Evolutionary conservation across 1,140 invertebrate genomes (phyloP), one percentile per base, ranked within the genome.

Genomic region (Centruroides vittatus): DNA sequence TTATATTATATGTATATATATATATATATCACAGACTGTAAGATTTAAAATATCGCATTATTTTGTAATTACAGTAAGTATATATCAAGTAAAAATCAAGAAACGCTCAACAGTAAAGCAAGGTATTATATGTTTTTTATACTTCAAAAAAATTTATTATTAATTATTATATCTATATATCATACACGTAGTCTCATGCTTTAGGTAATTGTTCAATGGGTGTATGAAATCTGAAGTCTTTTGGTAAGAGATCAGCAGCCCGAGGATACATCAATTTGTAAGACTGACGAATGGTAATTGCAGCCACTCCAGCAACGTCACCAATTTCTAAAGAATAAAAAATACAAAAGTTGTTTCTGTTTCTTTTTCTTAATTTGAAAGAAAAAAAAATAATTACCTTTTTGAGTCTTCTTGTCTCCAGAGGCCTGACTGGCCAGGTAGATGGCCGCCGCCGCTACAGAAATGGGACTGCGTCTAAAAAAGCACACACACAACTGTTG

Each of bases 401-500:
- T 97, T 72, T 95, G 92, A 55, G 88, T 91, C 67, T 88, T 84
- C 74, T 97, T 98, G 65, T 92, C 86, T 67, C 91, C 91, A 1
- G 94, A 97, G 5, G 93, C 91, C 83, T 91, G 66, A 50, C 93
- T 97, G 2, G 97, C 96, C 94, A 99, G 98, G 71, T 99, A 99
- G 70, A 99, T 99, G 55, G 97, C 95, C 54, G 97, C 96, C 47
- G 97, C 97, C 1, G 97, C 93, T 3, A 99, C 93, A 0, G 95
- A 99, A 66, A 99, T 98, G 0, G 97, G 97, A 66, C 94, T 98
- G 70, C 95, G 82, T n/a, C 79, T 80, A 67, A 41, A 41, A 41
- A 41, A 41, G 8, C 8, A 3, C 5, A 41, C 41, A 41, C 2
- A 23, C 23, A 23, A 1, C 23, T 23, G 23, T 1, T 23, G 23